A percentile compares a stretch with the other conserved stretches of the same genome.
phyloP scores from a whole-genome alignment of 2,888 invertebrate species.

The Andrena bicolor region DNA sequence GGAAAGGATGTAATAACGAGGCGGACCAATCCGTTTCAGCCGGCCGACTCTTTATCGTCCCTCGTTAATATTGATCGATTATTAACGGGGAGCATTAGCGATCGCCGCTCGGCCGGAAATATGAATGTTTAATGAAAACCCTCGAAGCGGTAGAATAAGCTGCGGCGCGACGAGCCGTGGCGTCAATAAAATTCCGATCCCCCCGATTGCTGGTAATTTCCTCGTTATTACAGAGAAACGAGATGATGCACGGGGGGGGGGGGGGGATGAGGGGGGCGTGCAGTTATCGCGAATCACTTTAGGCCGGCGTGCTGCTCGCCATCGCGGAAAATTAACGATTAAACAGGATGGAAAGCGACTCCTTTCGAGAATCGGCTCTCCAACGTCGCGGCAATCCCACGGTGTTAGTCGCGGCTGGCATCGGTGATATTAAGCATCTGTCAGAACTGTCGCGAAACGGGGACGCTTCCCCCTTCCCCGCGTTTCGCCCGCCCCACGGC shows the following conservation, averaged over 20 bases:
- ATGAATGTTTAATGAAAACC: conserved; percentile 45
- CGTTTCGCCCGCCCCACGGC: not conserved
- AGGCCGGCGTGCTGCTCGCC: not conserved
- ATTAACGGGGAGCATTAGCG: conserved; percentile 9
- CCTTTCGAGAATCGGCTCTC: conserved; percentile 5
- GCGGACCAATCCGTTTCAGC: not conserved
- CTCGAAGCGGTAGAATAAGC: conserved; percentile 1
- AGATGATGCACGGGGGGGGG: not conserved
- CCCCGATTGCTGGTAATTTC: conserved; percentile 9
- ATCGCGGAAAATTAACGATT: not conserved
- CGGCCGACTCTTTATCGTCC: not conserved
- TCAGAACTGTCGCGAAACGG: conserved; percentile 60
- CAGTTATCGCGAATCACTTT: no score
- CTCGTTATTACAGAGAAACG: not conserved
- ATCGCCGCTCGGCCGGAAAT: not conserved
- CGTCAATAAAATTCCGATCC: conserved; percentile 15
- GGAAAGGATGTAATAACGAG: conserved; percentile 9
- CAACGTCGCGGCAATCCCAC: conserved; percentile 29
- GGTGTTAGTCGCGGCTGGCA: conserved; percentile 55
- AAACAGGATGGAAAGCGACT: not conserved
- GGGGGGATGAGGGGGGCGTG: no score
- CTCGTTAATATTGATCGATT: conserved; percentile 37
- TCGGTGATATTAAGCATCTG: conserved; percentile 62
- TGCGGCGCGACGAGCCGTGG: not conserved
- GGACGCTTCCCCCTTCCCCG: conserved; percentile 19